phyloP scores from a whole-genome alignment of 2,888 invertebrate species.

The Laothoe populi region DNA sequence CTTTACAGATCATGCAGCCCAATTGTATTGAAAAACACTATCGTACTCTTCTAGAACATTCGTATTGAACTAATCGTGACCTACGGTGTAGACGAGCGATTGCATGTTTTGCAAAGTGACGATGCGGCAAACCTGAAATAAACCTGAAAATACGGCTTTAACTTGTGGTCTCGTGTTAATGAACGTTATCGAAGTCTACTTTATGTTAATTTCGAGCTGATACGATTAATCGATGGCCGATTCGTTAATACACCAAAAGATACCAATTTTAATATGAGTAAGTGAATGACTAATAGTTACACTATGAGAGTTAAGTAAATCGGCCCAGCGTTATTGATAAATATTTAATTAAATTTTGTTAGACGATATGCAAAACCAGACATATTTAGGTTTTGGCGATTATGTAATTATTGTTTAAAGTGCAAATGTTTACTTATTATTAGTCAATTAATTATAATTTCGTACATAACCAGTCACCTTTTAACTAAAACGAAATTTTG shows the following conservation, averaged over 20 bases:
- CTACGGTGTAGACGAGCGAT: conserved; percentile 11
- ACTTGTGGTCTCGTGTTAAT: conserved; percentile 84
- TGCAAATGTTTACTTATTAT: conserved; percentile 31
- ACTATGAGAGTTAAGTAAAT: conserved; percentile 62
- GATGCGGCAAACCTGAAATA: conserved; percentile 73
- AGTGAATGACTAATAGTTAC: conserved; percentile 56
- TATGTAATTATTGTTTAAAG: conserved; percentile 37
- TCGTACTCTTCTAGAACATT: conserved; percentile 25
- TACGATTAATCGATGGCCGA: conserved; percentile 65
- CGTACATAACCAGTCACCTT: conserved; percentile 67
- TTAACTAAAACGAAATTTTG: conserved; percentile 38
- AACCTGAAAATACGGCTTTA: conserved; percentile 72
- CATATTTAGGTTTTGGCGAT: conserved; percentile 66
- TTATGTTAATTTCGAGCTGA: conserved; percentile 76
- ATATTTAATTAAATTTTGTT: conserved; percentile 55
- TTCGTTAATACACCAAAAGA: conserved; percentile 75
- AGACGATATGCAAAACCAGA: conserved; percentile 62
- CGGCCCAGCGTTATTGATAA: conserved; percentile 63
- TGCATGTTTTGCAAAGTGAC: conserved; percentile 53
- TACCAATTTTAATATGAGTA: conserved; percentile 68
- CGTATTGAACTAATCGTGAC: conserved; percentile 14
- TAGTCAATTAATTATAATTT: conserved; percentile 38
- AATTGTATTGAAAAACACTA: conserved; percentile 35
- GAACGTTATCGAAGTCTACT: conserved; percentile 74
- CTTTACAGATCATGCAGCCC: conserved; percentile 57